A percentile compares a stretch with the other conserved stretches of the same genome.
phyloP scores from a whole-genome alignment of 2,888 invertebrate genomes.

The Erebia palarica region DNA sequence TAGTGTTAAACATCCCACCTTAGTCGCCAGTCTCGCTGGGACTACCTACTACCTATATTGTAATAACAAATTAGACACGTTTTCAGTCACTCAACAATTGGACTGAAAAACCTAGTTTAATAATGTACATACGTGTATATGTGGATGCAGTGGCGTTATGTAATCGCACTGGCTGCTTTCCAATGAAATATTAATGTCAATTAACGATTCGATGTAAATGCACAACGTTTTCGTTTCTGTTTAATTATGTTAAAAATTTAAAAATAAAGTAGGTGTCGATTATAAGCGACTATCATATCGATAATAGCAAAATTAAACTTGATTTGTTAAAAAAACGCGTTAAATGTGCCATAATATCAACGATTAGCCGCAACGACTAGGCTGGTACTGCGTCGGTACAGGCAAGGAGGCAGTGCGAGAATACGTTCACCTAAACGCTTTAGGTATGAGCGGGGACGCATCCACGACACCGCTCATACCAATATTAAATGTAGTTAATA shows the following conservation, averaged over 20 bases:
- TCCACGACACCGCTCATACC: conserved; percentile 82
- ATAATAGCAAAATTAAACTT: background rate
- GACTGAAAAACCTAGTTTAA: conserved; percentile 58
- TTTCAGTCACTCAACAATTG: conserved; percentile 61
- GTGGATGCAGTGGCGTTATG: conserved; percentile 78
- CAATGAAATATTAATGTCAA: conserved; percentile 64
- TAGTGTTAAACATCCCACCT: conserved; percentile 68
- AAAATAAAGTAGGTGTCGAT: conserved; percentile 14
- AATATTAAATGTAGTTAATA: conserved; percentile 80
- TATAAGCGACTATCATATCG: conserved; percentile 16
- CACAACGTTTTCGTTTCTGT: conserved; percentile 36
- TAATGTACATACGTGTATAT: conserved; percentile 66
- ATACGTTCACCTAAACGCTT: conserved; percentile 78
- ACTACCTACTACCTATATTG: conserved; percentile 55
- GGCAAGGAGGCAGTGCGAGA: conserved; percentile 67
- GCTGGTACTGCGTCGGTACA: conserved; percentile 26
- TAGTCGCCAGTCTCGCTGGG: conserved; percentile 57
- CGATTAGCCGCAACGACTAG: conserved; percentile 11
- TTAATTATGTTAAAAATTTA: conserved; percentile 31
- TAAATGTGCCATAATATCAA: conserved; percentile 26
- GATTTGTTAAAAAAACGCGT: conserved; percentile 20
- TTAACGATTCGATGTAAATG: conserved; percentile 58
- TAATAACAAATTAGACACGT: conserved; percentile 59
- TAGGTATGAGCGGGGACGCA: conserved; percentile 81
- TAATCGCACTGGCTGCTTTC: conserved; percentile 69